Base-by-base conservation (phyloP, 2,797 vertebrate species). In the Gobio occitaniae region DNA sequence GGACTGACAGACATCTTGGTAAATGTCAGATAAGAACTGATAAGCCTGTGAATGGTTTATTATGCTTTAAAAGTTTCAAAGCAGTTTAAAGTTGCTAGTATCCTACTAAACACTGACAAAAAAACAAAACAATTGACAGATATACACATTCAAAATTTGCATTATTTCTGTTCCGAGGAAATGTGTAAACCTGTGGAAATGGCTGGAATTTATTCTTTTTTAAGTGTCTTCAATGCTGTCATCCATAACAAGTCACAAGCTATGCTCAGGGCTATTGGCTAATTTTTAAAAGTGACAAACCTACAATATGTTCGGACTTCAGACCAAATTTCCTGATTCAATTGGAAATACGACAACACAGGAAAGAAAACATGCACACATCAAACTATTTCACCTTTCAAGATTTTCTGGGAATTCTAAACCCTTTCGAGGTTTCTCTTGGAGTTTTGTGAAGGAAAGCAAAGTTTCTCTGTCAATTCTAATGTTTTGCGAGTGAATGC, bases 11-110 rank as follows among this genome's bases (percentile, higher is more conserved):
- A 80, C 61, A 65, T 83, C 69, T 70, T 77, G 72, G 52, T 47
- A 81, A 75, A 81, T 88, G 65, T 71, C 54, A 81, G 70, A 8
- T 69, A 66, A 72, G 70, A 77, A 84, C 76, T 84, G 80, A 88
- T 72, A 78, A 86, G 11, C 47, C 36, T 5, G 36, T 2, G 16
- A 38, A 48, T 36, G 19, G 38, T 29, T 63, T 68, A 70, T 80
- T 56, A 4, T 8, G 7, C 25, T 66, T 38, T 68, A 84, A 21
- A 83, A 56, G 50, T 4, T 65, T 75, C 21, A 76, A 78, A 87
- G 17, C 29, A 0, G 32, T 76, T n/a, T 29, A 4, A 70, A 72
- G 44, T 15, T 70, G 21, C 68, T n/a, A 6, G 1, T 10, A 4
- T 44, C 17, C 36, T 38, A 3, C 36, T 8, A n/a, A 77, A 54